phyloP scores from a whole-genome alignment of 2,888 invertebrate genomes.

The Drosophila limbata region DNA sequence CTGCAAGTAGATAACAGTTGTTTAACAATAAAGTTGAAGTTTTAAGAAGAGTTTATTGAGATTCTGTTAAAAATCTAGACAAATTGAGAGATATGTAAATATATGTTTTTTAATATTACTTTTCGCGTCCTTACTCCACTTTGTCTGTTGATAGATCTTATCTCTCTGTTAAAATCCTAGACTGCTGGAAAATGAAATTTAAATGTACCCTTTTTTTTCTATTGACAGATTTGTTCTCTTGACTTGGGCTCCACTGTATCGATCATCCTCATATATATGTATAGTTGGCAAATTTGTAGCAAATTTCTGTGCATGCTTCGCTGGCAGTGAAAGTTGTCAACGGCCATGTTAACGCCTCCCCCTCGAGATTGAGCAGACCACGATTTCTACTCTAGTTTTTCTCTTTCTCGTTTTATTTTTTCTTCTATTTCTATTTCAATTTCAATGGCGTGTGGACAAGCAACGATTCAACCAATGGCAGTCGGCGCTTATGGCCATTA shows the following conservation, averaged over 20 bases:
- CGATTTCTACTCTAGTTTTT: conserved; percentile 52
- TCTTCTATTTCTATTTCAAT: conserved; percentile 45
- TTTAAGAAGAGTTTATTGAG: too few species aligned
- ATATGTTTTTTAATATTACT: not conserved
- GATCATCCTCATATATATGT: not conserved
- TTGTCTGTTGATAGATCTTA: not conserved
- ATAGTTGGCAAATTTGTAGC: conserved; percentile 17
- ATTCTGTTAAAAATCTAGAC: not conserved
- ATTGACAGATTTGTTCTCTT: not conserved
- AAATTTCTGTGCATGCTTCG: conserved; percentile 63
- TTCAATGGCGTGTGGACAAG: conserved; percentile 51
- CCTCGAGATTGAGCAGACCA: conserved; percentile 5
- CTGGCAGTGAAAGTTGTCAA: conserved; percentile 75
- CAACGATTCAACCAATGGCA: conserved; percentile 57
- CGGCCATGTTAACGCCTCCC: conserved; percentile 29
- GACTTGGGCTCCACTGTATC: not conserved
- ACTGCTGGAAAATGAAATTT: too few species aligned
- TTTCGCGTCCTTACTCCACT: not conserved
- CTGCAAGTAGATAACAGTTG: not conserved
- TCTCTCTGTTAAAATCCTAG: too few species aligned
- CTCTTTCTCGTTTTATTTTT: conserved; percentile 1
- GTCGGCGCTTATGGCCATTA: conserved; percentile 57
- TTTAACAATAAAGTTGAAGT: not conserved
- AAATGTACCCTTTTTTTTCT: not conserved
- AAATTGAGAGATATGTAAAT: not conserved